Percentiles rank a stretch among this genome's conserved stretches.
Conservation (phyloP, 1,140 invertebrate genomes). For the Apis mellifera region Amel_HAv3.1 CM009943.2:9756001-9756500, state of each 20-base stretch:
- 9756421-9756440: conserved; percentile 15
- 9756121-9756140: neutral
- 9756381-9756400: conserved; percentile 9
- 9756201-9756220: too few species aligned
- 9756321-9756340: neutral
- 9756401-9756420: conserved; percentile 31
- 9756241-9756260: too few species aligned
- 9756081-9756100: neutral
- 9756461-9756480: conserved; percentile 37
- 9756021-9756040: conserved; percentile 32
- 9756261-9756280: too few species aligned
- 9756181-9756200: too few species aligned
- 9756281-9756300: neutral
- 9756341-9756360: neutral
- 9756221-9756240: too few species aligned
- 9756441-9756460: conserved; percentile 28
- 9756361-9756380: neutral
- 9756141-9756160: neutral
- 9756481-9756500: conserved; percentile 20
- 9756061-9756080: conserved; percentile 4
- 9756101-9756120: neutral
- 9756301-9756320: neutral
- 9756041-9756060: conserved; percentile 1
- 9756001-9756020: conserved; percentile 6
- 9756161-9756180: neutral